Base-by-base conservation (phyloP, 2,797 vertebrate species). In the Macrochelys suwanniensis region DNA sequence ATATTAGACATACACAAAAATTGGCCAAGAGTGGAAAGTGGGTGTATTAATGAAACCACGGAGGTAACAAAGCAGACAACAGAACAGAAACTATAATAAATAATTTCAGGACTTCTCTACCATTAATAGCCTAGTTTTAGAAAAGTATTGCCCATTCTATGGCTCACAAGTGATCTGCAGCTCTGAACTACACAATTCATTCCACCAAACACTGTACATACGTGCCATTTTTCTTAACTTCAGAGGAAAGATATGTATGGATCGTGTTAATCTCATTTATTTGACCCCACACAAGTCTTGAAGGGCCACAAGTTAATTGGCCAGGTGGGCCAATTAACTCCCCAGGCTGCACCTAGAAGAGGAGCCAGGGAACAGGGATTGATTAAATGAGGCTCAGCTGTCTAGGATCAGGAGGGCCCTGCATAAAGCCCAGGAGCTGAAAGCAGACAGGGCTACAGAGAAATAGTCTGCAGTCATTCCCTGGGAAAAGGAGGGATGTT, bases 221-320 rank as follows among this genome's bases (percentile, higher is more conserved):
- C 81, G 79, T 88, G 50, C 26, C 7, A 85, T 89, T 95, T 96
- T 89, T 94, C 53, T 51, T 28, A 54, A 33, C 88, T 95, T 88
- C 84, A 88, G 92, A 95, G 17, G 37, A 88, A 23, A 81, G 1
- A 1, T 80, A 87, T 89, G 92, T 94, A n/a, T 85, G 82, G 78
- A 37, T 87, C 76, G 89, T 81, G 59, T 84, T 94, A 51, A 89
- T 65, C 80, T 82, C 13, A n/a, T 94, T 94, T 96, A 61, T 42
- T 65, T 53, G 51, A 61, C 26, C 59, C 13, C 59, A 33, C 59
- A 33, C 28, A 33, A 31, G 31, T 6, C 31, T 31, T 61, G 31
- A 61, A 61, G 59, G 31, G 5, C 16, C 16, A 51, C 16, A 51
- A 51, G 26, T 28, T 57, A 57, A 57, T 5, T 28, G 11, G 59